Evolutionary conservation across 1,140 invertebrate species (phyloP), one percentile per base, ranked within the genome.

Genomic region (Ptiloglossa arizonensis): DNA sequence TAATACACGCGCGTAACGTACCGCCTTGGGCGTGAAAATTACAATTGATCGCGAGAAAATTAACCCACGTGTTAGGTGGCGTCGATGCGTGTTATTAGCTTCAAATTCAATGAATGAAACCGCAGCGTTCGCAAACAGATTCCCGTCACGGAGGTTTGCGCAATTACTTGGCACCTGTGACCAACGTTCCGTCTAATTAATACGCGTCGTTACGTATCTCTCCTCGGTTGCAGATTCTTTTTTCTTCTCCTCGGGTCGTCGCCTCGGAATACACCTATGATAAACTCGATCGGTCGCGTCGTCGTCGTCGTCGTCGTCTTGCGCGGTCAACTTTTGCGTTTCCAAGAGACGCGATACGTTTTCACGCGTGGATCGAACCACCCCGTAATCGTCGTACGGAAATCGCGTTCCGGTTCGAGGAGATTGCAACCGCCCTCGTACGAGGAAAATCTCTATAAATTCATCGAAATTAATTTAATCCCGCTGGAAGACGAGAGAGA

Each of bases 401-500:
- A 80, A 80, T 48, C 82, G 41, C 19, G 32, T 24, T 22, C 32
- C 29, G 64, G 35, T 67, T 35, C 57, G 64, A 66, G 52, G 63
- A 79, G 81, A 79, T 79, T 83, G 64, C 41, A 46, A 50, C 54
- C n/a, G 15, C 27, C 63, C n/a, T n/a, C n/a, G n/a, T n/a, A n/a
- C n/a, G n/a, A n/a, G 22, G 50, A 50, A 69, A 79, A 83, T 74
- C 70, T 54, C 72, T 73, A 79, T 81, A 83, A 86, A 86, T 86
- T 83, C 81, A 83, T 83, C 70, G 81, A 84, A 83, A 85, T 81
- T 69, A 68, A 85, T 85, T 85, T 77, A 84, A 85, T 81, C 59
- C 35, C 9, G 57, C 35, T 22, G 54, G 56, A 63, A 54, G 64
- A 52, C 72, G 70, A 77, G 66, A 76, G 57, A 63, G 73, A 85